phyloP scores from a whole-genome alignment of 2,113 vertebrate genomes.

The Bufo gargarizans region DNA sequence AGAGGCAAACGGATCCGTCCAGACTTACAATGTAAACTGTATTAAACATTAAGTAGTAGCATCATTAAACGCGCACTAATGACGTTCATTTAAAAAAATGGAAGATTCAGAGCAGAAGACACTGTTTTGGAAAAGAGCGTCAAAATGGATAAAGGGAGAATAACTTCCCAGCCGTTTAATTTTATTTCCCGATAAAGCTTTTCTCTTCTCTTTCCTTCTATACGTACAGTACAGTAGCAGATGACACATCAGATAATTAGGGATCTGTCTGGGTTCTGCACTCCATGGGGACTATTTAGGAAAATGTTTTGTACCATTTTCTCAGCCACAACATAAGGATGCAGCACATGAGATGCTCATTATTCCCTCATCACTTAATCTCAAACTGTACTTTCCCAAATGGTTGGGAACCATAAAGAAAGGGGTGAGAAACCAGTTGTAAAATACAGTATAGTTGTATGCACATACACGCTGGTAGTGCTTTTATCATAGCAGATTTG shows the following conservation, averaged over 20 bases:
- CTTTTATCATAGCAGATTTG: slow-evolving; percentile 24
- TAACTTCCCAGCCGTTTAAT: slow-evolving; percentile 18
- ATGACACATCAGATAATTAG: slow-evolving; percentile 46
- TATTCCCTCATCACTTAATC: slow-evolving; percentile 41
- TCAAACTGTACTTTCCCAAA: slow-evolving; percentile 14
- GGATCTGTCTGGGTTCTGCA: slow-evolving; percentile 44
- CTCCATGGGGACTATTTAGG: slow-evolving; percentile 47
- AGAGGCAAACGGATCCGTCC: no score
- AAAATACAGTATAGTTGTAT: not conserved
- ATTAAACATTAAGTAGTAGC: not conserved
- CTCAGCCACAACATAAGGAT: slow-evolving; percentile 46
- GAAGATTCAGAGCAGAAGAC: not conserved
- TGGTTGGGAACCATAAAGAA: slow-evolving; percentile 26
- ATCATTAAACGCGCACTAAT: not conserved
- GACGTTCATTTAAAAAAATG: not conserved
- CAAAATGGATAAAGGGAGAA: not conserved
- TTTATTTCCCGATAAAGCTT: not conserved
- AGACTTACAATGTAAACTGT: no score
- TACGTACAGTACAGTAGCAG: slow-evolving; percentile 31
- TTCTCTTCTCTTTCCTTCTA: not conserved
- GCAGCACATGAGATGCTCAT: slow-evolving; percentile 44
- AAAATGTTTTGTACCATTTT: slow-evolving; percentile 36
- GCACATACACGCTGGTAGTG: not conserved
- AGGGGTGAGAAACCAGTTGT: not conserved
- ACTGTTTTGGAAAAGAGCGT: not conserved